These are phyloP conservation scores for Nicator chloris DNA, from an alignment of 2,113 vertebrate species.

Conservation along the genomic window DNA sequence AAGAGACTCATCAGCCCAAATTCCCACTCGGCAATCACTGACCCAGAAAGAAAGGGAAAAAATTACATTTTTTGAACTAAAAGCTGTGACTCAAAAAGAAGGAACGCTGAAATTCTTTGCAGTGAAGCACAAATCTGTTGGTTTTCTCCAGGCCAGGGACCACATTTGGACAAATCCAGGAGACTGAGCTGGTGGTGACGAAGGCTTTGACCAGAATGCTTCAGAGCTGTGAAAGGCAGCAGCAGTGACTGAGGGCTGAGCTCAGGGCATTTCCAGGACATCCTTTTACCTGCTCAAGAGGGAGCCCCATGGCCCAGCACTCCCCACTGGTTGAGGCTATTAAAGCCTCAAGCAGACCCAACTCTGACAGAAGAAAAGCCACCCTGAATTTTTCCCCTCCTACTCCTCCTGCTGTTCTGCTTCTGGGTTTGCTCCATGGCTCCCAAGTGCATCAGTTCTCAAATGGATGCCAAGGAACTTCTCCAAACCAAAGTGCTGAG, in stretches of 20 bases:
- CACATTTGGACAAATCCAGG: background rate
- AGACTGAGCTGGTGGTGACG: background rate
- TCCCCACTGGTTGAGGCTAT: background rate
- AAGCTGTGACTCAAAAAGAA: background rate
- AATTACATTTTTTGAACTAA: background rate
- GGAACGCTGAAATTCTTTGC: background rate
- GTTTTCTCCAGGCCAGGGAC: background rate
- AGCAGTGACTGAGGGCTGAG: background rate
- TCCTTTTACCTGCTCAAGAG: background rate
- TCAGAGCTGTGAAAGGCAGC: background rate
- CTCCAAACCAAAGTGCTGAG: background rate
- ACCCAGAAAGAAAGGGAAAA: background rate
- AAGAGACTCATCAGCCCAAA: background rate
- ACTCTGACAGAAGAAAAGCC: background rate
- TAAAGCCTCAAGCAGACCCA: background rate
- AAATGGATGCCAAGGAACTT: background rate
- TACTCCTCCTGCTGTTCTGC: background rate
- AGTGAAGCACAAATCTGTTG: rapidly evolving
- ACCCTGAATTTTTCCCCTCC: background rate
- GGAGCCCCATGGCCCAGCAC: background rate
- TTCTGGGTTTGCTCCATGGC: background rate
- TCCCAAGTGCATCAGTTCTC: background rate
- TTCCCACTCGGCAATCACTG: background rate
- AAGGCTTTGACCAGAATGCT: background rate
- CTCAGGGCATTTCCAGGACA: background rate